These are phyloP conservation scores for Nomada flava DNA, from an alignment of 2,888 invertebrate species.

Conservation along the genomic window DNA sequence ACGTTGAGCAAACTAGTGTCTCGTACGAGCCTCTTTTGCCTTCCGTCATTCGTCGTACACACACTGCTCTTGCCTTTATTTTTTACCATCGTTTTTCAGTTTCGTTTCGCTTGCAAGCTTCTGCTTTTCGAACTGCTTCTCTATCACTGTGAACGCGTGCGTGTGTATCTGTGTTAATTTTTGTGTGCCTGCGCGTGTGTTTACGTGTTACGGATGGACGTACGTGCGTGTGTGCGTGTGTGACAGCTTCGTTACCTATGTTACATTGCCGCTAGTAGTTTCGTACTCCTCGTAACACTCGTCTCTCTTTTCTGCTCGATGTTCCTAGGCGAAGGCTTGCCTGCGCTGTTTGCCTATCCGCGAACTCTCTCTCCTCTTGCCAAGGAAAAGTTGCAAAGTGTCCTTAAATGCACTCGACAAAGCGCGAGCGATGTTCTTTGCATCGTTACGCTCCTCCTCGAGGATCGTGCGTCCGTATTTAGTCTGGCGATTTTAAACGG, in stretches of 20 bases:
- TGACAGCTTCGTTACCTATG: constrained; percentile 51
- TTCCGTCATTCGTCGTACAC: constrained; percentile 65
- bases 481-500: not conserved
- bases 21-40: constrained; percentile 65
- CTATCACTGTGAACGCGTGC: constrained; percentile 8
- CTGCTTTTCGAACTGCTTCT: constrained; percentile 61
- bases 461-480: not conserved
- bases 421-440: constrained; percentile 4
- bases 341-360: constrained; percentile 28
- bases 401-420: constrained; percentile 2
- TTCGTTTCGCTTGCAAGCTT: constrained; percentile 67
- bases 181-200: no score
- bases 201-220: not conserved
- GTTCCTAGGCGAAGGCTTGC: constrained; percentile 53
- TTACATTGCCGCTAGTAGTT: constrained; percentile 36
- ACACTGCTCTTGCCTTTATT: constrained; percentile 15
- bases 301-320: constrained; percentile 29
- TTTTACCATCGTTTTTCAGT: constrained; percentile 26
- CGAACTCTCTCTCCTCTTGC: constrained; percentile 20
- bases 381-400: constrained; percentile 2
- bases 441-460: constrained; percentile 17
- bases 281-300: constrained; percentile 16
- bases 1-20: constrained; percentile 50
- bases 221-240: not conserved
- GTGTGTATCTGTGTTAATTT: not conserved